A percentile compares a stretch with the other conserved stretches of the same genome.
Conservation (phyloP, 2,797 vertebrate species). For the Anabacerthia variegaticeps region DNA sequence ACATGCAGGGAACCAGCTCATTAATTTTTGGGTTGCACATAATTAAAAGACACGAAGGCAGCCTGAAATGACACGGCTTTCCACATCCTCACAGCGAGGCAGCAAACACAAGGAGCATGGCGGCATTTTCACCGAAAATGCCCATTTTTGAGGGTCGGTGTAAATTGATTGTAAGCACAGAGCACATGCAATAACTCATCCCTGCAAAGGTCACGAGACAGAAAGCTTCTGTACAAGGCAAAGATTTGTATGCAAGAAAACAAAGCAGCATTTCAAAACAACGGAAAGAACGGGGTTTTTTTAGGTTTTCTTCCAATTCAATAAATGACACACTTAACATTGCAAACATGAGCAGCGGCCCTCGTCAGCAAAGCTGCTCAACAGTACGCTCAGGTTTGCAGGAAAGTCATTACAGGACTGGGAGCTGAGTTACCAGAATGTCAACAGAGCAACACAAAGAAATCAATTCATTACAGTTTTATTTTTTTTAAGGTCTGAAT, state of each 20-base stretch:
- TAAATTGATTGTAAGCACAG: not conserved
- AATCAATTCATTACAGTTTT: not conserved
- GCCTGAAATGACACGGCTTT: not conserved
- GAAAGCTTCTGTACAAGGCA: not conserved
- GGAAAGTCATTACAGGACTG: not conserved
- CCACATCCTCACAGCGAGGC: not conserved
- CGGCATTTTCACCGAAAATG: not conserved
- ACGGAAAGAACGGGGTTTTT: not conserved
- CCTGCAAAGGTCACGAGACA: not conserved
- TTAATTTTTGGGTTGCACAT: slow-evolving; percentile 16
- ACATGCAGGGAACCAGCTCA: not conserved
- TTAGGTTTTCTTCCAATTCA: not conserved
- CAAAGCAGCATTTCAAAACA: not conserved
- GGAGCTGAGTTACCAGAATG: not conserved
- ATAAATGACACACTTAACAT: not conserved
- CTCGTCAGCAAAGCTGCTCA: not conserved
- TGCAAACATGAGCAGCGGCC: not conserved
- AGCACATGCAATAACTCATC: not conserved
- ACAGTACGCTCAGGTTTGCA: not conserved
- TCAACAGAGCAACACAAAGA: not conserved
- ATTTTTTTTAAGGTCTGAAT: not conserved
- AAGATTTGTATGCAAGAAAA: not conserved
- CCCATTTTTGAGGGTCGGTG: not conserved
- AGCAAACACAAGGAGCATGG: not conserved
- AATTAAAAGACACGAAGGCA: slow-evolving; percentile 9